A percentile compares a stretch with the other conserved stretches of the same genome.
Conservation (phyloP, 2,797 vertebrate genomes). For the Myotis daubentonii region DNA sequence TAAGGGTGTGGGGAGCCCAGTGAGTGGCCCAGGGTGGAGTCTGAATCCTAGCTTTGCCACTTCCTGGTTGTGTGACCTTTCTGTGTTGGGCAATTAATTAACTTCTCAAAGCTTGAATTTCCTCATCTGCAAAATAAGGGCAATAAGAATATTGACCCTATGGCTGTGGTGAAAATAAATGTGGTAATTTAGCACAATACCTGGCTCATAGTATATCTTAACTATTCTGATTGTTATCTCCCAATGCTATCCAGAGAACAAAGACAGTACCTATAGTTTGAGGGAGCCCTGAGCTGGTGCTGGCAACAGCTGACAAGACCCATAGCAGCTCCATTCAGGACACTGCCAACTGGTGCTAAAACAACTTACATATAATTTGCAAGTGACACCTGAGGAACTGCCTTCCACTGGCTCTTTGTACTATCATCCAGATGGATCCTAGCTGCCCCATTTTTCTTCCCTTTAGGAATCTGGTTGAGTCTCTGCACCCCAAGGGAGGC, state of each 20-base stretch:
- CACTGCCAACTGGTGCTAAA: conserved; percentile 15
- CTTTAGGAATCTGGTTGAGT: not conserved
- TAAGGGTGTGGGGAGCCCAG: not conserved
- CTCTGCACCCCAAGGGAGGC: not conserved
- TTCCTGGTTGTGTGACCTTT: conserved; percentile 7
- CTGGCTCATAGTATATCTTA: not conserved
- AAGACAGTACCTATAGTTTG: not conserved
- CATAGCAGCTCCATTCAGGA: not conserved
- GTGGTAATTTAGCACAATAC: not conserved
- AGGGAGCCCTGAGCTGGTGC: conserved; percentile 12
- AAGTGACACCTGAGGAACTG: not conserved
- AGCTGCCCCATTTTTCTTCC: not conserved
- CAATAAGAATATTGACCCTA: not conserved
- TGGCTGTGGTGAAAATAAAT: not conserved
- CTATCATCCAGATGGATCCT: not conserved
- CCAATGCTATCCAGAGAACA: not conserved
- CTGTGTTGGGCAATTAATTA: not conserved
- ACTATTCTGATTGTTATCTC: not conserved
- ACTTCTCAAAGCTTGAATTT: conserved; percentile 44
- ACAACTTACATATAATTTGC: not conserved
- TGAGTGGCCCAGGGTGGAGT: not conserved
- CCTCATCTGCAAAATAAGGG: conserved; percentile 6
- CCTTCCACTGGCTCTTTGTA: not conserved
- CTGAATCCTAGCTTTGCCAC: not conserved
- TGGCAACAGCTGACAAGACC: not conserved